Evolutionary conservation across 2,888 invertebrate species (phyloP), one percentile per base, ranked within the genome.

Genomic region (Doris montereyensis): DNA sequence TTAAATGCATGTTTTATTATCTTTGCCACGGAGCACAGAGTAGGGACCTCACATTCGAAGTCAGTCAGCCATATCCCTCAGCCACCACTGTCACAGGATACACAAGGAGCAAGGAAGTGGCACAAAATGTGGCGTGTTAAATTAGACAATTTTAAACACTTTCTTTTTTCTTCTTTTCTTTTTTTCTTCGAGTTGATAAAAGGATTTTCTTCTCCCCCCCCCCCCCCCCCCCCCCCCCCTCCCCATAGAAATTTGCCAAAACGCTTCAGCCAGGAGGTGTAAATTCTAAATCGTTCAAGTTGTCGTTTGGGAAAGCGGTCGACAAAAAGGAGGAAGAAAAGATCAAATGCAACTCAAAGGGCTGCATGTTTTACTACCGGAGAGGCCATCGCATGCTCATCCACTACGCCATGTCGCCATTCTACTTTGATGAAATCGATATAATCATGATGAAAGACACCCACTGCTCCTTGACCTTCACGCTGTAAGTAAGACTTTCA

Each of bases 191-290:
- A 58, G 8, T 5, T 24, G 10, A 1, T 24, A 13, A 17, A 30
- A 3, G 34, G 4, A 4, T 13, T 24, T 62, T 41, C n/a, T 26
- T 28, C n/a, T 35, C 13, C 24, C 30, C 28, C 13, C n/a, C 8
- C n/a, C 5, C 13, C 24, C 60, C 21, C 5, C 21, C 35, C 26
- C 17, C 26, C 34, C 24, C 2, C 17, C 57, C 34, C 75, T 57
- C 34, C 41, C 82, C 81, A 30, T 84, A 87, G 87, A 83, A 84
- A 80, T 78, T 80, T 32, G 85, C 81, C 13, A 80, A 84, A 10
- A 65, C 35, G 17, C 58, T 86, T 52, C 83, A 83, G 35, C 87
- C 87, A 67, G 79, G 81, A 24, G 84, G 84, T 77, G 78, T 83
- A 2, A 78, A 78, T 13, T 77, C 74, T 21, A 82, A 76, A 28